phyloP scores from a whole-genome alignment of 2,113 vertebrate genomes.

The Mugil cephalus region DNA sequence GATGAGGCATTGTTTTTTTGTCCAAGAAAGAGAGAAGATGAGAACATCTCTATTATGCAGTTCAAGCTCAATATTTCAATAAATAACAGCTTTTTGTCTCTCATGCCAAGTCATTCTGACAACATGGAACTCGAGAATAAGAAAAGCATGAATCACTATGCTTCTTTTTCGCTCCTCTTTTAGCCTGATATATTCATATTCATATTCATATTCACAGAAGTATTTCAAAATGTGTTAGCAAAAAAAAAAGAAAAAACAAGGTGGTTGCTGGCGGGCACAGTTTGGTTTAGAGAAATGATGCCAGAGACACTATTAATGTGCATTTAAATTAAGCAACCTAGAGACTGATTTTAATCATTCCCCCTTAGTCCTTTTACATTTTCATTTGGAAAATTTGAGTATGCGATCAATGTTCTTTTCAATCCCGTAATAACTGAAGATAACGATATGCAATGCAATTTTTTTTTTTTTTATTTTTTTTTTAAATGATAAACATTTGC shows the following conservation, averaged over 20 bases:
- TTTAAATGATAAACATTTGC: background rate
- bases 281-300: too few species aligned
- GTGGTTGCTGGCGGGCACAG: too few species aligned
- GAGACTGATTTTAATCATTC: too few species aligned
- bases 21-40: background rate
- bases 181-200: too few species aligned
- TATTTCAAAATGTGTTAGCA: too few species aligned
- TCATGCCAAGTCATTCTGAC: constrained; percentile 1
- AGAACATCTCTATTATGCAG: background rate
- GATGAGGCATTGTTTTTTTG: background rate
- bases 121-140: background rate
- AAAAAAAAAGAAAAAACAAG: too few species aligned
- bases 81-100: constrained; percentile 34
- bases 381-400: background rate
- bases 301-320: too few species aligned
- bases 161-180: background rate
- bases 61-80: constrained; percentile 30
- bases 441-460: background rate
- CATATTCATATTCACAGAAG: too few species aligned
- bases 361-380: too few species aligned
- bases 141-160: background rate
- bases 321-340: too few species aligned
- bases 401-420: background rate
- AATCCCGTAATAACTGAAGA: background rate
- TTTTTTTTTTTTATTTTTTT: background rate